Conservation (phyloP, 2,797 vertebrate species). For the Mormyrops attenuatus region DNA sequence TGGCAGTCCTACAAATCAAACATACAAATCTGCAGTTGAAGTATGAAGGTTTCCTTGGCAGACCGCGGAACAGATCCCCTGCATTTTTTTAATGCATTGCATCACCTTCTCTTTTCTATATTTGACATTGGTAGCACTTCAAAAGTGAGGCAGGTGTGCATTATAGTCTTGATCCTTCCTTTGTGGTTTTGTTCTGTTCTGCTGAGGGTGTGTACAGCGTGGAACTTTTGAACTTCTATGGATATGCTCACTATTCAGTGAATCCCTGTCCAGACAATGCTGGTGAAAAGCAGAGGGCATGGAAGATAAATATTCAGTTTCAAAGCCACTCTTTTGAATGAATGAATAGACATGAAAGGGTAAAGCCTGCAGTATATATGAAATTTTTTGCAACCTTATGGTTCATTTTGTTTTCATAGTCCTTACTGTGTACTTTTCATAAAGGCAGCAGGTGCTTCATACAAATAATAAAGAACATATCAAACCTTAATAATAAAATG, state of each 20-base stretch:
- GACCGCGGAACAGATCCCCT: background rate
- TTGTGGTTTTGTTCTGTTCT: conserved; percentile 20
- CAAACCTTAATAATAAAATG: background rate
- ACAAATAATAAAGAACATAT: conserved; percentile 9
- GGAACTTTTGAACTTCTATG: conserved; percentile 20
- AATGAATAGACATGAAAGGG: conserved; percentile 25
- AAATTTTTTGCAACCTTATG: background rate
- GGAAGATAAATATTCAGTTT: conserved; percentile 29
- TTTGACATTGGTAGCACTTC: conserved; percentile 8
- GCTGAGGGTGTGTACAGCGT: conserved; percentile 15
- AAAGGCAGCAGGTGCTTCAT: background rate
- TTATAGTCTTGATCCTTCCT: conserved; percentile 16
- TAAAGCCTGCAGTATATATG: background rate
- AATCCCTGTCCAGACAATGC: conserved; percentile 5
- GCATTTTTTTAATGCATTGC: background rate
- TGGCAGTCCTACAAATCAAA: too few species aligned
- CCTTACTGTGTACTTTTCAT: conserved; percentile 6
- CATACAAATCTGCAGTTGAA: background rate
- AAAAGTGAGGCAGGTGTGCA: background rate
- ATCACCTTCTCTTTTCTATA: background rate
- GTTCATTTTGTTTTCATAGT: conserved; percentile 15
- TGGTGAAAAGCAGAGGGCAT: conserved; percentile 14
- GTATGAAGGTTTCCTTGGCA: background rate
- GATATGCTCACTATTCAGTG: conserved; percentile 18
- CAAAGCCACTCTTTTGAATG: conserved; percentile 26